A percentile compares a stretch with the other conserved stretches of the same genome.
phyloP scores from a whole-genome alignment of 2,113 vertebrate genomes.

The Podocnemis expansa region DNA sequence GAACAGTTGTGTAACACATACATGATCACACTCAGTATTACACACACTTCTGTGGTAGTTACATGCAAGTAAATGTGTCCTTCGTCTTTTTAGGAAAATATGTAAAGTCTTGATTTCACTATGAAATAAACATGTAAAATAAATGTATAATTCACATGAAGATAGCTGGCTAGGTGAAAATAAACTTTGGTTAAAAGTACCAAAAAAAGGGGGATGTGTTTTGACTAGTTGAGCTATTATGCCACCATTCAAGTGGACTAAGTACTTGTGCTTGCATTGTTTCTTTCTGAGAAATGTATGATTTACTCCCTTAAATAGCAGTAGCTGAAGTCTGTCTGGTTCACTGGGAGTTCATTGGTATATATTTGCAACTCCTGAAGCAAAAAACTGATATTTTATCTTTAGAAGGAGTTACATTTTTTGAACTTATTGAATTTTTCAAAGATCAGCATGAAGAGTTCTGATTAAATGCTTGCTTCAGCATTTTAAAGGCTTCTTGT shows the following conservation, averaged over 20 bases:
- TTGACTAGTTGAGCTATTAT: not conserved
- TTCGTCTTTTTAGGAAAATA: not conserved
- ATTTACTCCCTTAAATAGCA: not conserved
- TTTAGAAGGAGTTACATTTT: conserved; percentile 70
- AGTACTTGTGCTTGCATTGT: not conserved
- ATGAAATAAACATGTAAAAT: not conserved
- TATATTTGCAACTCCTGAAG: conserved; percentile 58
- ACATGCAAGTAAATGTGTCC: not conserved
- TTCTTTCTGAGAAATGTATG: not conserved
- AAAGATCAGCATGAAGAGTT: conserved; percentile 75
- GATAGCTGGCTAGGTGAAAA: not conserved
- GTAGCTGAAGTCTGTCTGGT: not conserved
- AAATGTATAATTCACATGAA: not conserved
- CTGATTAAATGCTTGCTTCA: conserved; percentile 73
- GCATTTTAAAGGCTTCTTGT: conserved; percentile 65
- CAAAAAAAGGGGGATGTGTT: not conserved
- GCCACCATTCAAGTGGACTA: not conserved
- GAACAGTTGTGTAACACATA: not conserved
- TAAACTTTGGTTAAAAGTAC: not conserved
- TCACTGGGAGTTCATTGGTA: conserved; percentile 38
- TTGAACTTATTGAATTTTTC: conserved; percentile 69
- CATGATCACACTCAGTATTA: not conserved
- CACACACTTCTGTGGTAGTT: not conserved
- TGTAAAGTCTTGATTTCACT: not conserved
- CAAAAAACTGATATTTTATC: conserved; percentile 55